Evolutionary conservation across 1,140 invertebrate species (phyloP), one percentile per base, ranked within the genome.

Genomic region (Brachionus sp.): DNA sequence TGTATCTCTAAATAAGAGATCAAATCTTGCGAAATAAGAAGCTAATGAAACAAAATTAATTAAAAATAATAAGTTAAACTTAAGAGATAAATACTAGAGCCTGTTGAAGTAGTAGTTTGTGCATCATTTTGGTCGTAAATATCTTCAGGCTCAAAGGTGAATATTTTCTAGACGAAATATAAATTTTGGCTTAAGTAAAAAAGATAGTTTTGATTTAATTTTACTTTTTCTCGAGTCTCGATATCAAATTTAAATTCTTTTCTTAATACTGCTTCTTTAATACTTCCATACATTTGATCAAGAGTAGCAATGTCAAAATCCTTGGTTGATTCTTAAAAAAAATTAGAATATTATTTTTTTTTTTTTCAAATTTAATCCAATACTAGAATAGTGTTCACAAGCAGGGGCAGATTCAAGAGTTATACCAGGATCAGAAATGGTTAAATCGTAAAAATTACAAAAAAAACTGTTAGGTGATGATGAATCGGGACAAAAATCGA

Each of bases 261-360:
- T 75, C 70, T 75, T 25, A 75, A 46, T 0, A 80, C n/a, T 10
- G 50, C 46, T 29, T 80, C 77, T 35, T 80, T 42, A 23, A 80
- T 6, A n/a, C 50, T 80, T 62, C 77, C 35, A 42, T 80, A 80
- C 33, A 80, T n/a, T 23, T 80, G 16, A 62, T 80, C 77, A 80
- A 80, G 29, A 6, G 77, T 37, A 16, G 77, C 77, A 3, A 29
- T 23, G 13, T 80, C 77, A 42, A 39, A 80, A 25, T 42, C 35
- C 19, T 62, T 75, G n/a, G 70, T 75, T 9, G 42, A 46, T 75
- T 75, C 70, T 75, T 10, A n/a, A 16, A 37, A 25, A 29, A 64
- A 7, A 64, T 64, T 5, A 29, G n/a, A 16, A n/a, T 2, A 57
- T n/a, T 5, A 53, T 5, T 2, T 57, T 57, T 66, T 25, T 66